Evolutionary conservation across 1,140 invertebrate species (phyloP), one percentile per base, ranked within the genome.

Genomic region (Globodera rostochiensis): DNA sequence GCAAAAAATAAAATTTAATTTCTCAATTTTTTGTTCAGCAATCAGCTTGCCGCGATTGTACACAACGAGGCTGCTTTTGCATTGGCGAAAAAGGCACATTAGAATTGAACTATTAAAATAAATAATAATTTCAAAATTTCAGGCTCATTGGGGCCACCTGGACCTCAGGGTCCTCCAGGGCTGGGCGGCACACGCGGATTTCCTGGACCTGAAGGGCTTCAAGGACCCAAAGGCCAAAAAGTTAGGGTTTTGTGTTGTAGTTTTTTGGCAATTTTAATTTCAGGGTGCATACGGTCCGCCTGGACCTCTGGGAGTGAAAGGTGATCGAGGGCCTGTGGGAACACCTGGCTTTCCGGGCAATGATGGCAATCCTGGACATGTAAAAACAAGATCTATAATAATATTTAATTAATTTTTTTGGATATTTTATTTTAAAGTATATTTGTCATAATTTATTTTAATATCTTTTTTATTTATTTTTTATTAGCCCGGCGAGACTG

Each of bases 11-110:
- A 15, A 15, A 60, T 60, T 15, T 15, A 60, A 15, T 60, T 60
- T 15, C 3, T 60, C 11, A 11, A 13, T 6, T 19, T 15, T 1
- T 60, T 11, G 1, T 60, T 83, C 83, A 89, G 88, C 89, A 89
- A 88, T 76, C 82, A 13, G 84, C 85, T 67, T 89, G 88, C 76
- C 83, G 89, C 5, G 88, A 89, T 78, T 89, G 88, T 78, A 87
- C 88, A n/a, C 84, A 87, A 71, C 67, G 88, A 82, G 88, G 89
- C 71, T 89, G 88, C 74, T 89, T 90, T 82, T 89, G 88, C 73
- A 86, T 89, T 25, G 88, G 88, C 49, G 88, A 89, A 79, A 89
- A 89, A 82, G 88, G 87, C 70, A 83, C 79, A 13, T 15, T 53
- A 76, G 21, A 49, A 57, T 46, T 74, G 1, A 3, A n/a, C 79